Base-by-base conservation (phyloP, 2,888 invertebrate species). In the Neoitamus cyanurus region DNA sequence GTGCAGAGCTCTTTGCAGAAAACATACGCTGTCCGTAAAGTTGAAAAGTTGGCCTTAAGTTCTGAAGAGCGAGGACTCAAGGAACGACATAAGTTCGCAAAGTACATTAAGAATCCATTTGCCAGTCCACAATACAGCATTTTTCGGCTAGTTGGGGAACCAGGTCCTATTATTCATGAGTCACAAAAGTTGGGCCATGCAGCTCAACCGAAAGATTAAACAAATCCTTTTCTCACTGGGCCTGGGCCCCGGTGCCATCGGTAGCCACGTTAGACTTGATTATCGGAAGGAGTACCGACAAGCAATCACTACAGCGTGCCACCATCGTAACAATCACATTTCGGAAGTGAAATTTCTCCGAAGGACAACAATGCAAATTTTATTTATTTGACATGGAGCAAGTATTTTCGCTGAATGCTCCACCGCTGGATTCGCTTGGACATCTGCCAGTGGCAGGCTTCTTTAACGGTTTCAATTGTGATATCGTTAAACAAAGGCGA, bases 301-400 rank as follows among this genome's bases (percentile, higher is more conserved):
- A 9, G 5, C 42, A 6, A 20, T 20, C 9, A 58, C 20, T 7
- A 11, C 37, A 37, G 9, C 37, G 37, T 37, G 37, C 37, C 37
- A 11, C 37, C 58, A 11, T 58, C 58, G 58, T 7, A 58, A 58
- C 11, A 58, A 58, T 58, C 58, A 28, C 7, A 31, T 25, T 25
- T 72, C 30, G 9, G 31, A 72, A 28, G 34, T 72, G 72, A 72
- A 72, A 34, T 28, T 72, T 28, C 25, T 9, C 15, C 31, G 7
- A 48, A 48, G 48, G 48, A 48, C 48, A 58, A 80, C 78, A 80
- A 80, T 80, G 78, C 78, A 80, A 80, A 80, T 80, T 80, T 80
- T 58, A 80, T 80, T 58, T 80, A 46, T 48, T 34, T 30, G 58
- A 30, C 78, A 80, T 80, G 13, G 30, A 58, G 78, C 58, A 80